phyloP scores from a whole-genome alignment of 2,888 invertebrate genomes.

The Trachelus troglodyta region DNA sequence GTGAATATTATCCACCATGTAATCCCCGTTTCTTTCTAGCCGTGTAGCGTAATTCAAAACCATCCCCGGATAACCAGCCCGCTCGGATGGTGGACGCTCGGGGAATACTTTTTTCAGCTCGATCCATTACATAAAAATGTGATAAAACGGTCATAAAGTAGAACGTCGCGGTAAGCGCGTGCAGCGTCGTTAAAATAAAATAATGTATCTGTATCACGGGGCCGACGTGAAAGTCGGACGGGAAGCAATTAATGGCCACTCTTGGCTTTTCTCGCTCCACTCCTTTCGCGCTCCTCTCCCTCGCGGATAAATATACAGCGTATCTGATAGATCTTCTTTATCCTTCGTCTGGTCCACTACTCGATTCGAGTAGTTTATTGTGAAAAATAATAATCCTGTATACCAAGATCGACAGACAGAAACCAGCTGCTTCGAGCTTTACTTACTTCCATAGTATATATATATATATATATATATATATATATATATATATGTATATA shows the following conservation, averaged over 20 bases:
- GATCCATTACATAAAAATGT: slow-evolving; percentile 8
- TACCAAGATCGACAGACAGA: neutral
- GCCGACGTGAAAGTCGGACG: neutral
- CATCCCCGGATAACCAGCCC: neutral
- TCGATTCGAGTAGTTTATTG: neutral
- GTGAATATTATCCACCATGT: neutral
- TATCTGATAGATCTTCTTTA: neutral
- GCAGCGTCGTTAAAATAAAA: slow-evolving; percentile 1
- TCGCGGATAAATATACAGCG: neutral
- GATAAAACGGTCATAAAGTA: slow-evolving; percentile 2
- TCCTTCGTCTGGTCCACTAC: neutral
- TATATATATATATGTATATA: neutral
- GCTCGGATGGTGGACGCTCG: neutral
- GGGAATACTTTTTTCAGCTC: neutral
- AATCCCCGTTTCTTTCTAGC: neutral
- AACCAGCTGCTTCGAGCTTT: neutral
- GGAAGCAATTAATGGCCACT: neutral
- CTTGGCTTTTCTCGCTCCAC: neutral
- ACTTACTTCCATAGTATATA: neutral
- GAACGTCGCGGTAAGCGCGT: neutral
- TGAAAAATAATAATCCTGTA: neutral
- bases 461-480: no score
- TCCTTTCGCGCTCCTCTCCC: neutral
- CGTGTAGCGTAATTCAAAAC: neutral
- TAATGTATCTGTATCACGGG: slow-evolving; percentile 3